Evolutionary conservation across 2,113 vertebrate genomes (phyloP), one percentile per base, ranked within the genome.

Genomic region (Oncorhynchus kisutch): DNA sequence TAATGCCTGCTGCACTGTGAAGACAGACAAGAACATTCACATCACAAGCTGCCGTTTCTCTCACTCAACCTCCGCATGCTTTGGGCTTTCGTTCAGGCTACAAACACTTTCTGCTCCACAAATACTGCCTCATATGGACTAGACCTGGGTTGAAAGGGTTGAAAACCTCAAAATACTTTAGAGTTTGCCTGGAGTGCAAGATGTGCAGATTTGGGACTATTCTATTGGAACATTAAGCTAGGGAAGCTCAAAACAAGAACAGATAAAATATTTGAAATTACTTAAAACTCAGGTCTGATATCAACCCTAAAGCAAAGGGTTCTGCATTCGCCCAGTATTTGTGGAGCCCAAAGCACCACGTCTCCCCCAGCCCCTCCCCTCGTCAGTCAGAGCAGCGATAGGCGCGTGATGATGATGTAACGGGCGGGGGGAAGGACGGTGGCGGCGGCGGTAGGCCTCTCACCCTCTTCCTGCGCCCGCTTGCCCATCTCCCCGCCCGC

Each of bases 401-500:
- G 48, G 34, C 5, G 24, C 39, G 16, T 34, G 24, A 27, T 70
- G 75, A 62, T 48, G 68, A 29, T 49, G 39, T 27, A 27, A 20
- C 62, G 22, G 22, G 25, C 20, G 27, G 74, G 71, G 31, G 34
- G 22, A 67, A 70, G 64, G 82, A 25, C 59, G 51, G 31, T 11
- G 45, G 27, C 39, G 39, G 27, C 39, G 39, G 39, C 39, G 39
- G 9, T 11, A 45, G 39, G 85, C 90, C 92, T 90, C 92, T 93
- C 91, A 94, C 93, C 93, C 91, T 89, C 92, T 91, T 94, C 87
- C 88, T 92, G 91, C 87, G 86, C 90, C 88, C 39, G 39, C 89
- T 86, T 88, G 84, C 89, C 85, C 88, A 92, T 16, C 7, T 7
- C 77, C 86, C 87, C 80, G 89, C 90, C 86, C 54, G 78, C 88